These are phyloP conservation scores for Lasiurus borealis DNA, from an alignment of 2,113 vertebrate species.

Conservation along the genomic window DNA sequence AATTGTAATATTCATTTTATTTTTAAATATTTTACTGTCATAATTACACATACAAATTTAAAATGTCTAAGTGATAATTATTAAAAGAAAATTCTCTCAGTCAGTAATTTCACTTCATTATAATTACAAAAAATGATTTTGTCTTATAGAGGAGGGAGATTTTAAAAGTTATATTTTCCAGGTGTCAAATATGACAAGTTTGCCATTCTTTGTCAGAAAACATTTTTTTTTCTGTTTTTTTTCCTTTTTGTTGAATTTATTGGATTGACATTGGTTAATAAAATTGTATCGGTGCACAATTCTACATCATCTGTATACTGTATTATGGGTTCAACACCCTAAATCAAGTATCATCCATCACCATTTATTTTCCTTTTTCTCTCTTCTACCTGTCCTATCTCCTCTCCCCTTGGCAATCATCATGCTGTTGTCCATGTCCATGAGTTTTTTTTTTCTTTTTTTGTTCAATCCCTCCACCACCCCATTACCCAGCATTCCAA, in stretches of 20 bases:
- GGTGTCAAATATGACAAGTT: neutral
- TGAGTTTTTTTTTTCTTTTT: neutral
- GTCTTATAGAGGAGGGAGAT: neutral
- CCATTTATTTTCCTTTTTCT: neutral
- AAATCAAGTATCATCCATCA: neutral
- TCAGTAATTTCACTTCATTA: constrained; percentile 45
- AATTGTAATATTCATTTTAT: neutral
- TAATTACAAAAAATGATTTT: constrained; percentile 12
- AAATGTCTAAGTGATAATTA: neutral
- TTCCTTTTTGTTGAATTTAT: neutral
- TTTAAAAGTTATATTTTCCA: constrained; percentile 31
- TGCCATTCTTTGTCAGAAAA: neutral
- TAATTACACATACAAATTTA: neutral
- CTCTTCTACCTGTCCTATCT: neutral
- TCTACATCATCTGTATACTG: neutral
- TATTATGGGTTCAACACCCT: neutral
- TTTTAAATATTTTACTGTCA: neutral
- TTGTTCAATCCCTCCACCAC: neutral
- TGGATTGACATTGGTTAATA: neutral
- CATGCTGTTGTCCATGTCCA: neutral
- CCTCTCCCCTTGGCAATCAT: neutral
- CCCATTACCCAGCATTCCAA: neutral
- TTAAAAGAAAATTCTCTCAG: neutral
- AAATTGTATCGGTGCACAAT: neutral
- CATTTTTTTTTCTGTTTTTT: neutral